Percentiles rank a stretch among this genome's conserved stretches.
Conservation (phyloP, 2,888 invertebrate genomes). For the Eupithecia exiguata region DNA sequence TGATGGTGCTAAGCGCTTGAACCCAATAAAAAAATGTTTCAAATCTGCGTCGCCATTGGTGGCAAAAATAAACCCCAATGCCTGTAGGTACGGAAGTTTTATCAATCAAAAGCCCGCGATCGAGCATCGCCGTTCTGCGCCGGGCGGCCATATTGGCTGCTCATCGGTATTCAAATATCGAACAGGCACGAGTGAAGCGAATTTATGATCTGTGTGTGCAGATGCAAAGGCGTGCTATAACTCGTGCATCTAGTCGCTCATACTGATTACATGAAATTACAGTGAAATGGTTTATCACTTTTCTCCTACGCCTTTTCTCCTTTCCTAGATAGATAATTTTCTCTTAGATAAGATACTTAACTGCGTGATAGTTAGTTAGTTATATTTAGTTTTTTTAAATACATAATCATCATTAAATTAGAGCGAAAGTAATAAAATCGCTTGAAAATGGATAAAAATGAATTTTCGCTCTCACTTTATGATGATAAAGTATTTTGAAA, state of each 20-base stretch:
- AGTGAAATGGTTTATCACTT: no score
- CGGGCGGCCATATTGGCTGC: constrained; percentile 40
- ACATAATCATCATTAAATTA: no score
- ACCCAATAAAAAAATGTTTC: background rate
- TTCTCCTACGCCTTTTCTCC: no score
- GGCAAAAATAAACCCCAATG: background rate
- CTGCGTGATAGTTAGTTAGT: no score
- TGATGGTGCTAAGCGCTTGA: no score
- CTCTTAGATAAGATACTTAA: no score
- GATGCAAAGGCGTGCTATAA: constrained; percentile 58
- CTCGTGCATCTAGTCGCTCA: constrained; percentile 54
- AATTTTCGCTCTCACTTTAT: no score
- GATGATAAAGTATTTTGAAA: no score
- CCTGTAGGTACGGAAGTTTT: constrained; percentile 24
- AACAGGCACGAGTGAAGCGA: constrained; percentile 62
- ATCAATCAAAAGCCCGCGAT: constrained; percentile 23
- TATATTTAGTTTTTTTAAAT: no score
- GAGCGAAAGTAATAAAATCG: no score
- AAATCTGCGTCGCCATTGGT: background rate
- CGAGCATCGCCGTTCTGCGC: constrained; percentile 26
- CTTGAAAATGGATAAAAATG: no score
- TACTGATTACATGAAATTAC: constrained; percentile 52
- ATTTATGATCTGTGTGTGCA: constrained; percentile 70
- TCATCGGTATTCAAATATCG: constrained; percentile 67
- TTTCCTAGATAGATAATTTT: no score